These are phyloP conservation scores for Chymomyza procnemis DNA, from an alignment of 2,888 invertebrate species.

Conservation along the genomic window DNA sequence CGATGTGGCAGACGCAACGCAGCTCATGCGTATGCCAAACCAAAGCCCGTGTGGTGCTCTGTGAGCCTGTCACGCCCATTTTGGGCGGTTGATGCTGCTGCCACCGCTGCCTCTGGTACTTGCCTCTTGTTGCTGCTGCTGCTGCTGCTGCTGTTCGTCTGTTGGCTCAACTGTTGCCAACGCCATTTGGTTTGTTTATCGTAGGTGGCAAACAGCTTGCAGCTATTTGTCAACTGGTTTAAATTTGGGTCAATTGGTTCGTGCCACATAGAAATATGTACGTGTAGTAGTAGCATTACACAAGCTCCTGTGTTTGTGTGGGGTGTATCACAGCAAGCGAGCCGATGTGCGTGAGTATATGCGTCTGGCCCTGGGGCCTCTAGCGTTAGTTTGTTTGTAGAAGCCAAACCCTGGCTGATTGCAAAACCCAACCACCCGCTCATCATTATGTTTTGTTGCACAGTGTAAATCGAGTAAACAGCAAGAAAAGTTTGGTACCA, in stretches of 20 bases:
- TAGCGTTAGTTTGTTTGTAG: background rate
- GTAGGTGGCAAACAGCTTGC: conserved; percentile 54
- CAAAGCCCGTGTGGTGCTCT: conserved; percentile 1
- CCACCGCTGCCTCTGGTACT: background rate
- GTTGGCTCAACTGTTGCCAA: background rate
- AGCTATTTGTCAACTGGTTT: conserved; percentile 66
- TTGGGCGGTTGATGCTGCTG: conserved; percentile 5
- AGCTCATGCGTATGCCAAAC: conserved; percentile 8
- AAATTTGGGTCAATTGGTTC: conserved; percentile 71
- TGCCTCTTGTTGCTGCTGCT: background rate
- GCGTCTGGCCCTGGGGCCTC: background rate
- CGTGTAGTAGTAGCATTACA: conserved; percentile 5
- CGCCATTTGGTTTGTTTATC: conserved; percentile 19
- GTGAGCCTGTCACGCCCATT: background rate
- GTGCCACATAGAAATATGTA: conserved; percentile 49
- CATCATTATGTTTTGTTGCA: background rate
- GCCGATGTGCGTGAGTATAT: background rate
- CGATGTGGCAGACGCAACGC: background rate
- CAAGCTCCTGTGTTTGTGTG: background rate
- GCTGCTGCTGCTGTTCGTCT: background rate
- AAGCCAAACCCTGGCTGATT: conserved; percentile 15
- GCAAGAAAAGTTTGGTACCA: conserved; percentile 9
- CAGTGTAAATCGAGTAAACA: background rate
- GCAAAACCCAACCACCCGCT: conserved; percentile 8
- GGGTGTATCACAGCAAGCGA: background rate